Base-by-base conservation (phyloP, 92 coral and sea anemone species). In the Parazoanthus swiftii region DNA sequence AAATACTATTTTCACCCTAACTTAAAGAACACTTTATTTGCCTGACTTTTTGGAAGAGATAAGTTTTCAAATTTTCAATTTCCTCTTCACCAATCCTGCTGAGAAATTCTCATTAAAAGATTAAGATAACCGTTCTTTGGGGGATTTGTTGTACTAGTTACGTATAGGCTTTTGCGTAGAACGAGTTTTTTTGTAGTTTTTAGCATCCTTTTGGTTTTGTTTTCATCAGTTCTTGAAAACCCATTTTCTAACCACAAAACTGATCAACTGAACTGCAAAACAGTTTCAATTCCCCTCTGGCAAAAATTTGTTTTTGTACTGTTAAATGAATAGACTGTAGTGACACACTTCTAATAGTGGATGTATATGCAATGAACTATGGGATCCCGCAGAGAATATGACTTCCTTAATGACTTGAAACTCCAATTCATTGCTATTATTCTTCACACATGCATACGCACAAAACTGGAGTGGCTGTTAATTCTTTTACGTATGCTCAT, bases 71-170 rank as follows among this genome's bases (percentile, higher is more conserved):
- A 21, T 63, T 63, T 63, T 23, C 25, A 63, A 63, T 63, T 63
- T 63, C 70, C 70, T 23, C 70, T 63, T 63, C 26, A 63, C 70
- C 70, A 63, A 63, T 63, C 70, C 70, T 63, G 70, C 70, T 63
- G 70, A 20, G 70, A 63, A 63, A 20, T 18, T 63, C 70, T 23
- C 8, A 63, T 63, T 63, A 63, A 23, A 18, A 23, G 70, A 23
- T 63, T 21, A 3, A 9, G 70, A 54, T 63, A 63, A 63, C 26
- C n/a, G 26, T 63, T 63, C 15, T 63, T 2, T 63, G 21, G 21
- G 2, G 26, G 21, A 0, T 39, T 63, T 6, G 25, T 20, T 1
- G 70, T 63, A 21, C 21, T 58, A 1, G 70, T 14, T 5, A 23
- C 26, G 26, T 18, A 21, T 23, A 15, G 13, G 25, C 70, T 23